Percentiles rank a stretch among this genome's conserved stretches.
phyloP scores from a whole-genome alignment of 2,888 invertebrate genomes.

The Barypeithes pellucidus region DNA sequence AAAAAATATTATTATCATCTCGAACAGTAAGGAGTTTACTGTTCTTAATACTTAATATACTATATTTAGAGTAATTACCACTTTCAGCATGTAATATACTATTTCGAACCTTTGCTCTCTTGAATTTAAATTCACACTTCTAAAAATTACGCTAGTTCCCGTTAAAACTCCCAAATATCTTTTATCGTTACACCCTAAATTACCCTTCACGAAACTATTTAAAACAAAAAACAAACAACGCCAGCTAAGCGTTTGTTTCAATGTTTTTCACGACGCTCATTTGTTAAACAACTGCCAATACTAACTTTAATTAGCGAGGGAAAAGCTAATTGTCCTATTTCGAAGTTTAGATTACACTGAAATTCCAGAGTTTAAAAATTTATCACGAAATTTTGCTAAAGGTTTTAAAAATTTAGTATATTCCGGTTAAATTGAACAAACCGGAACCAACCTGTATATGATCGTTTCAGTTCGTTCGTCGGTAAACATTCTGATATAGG shows the following conservation, averaged over 20 bases:
- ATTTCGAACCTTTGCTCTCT: too few species aligned
- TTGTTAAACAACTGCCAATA: constrained; percentile 45
- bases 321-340: constrained; percentile 44
- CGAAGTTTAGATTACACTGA: constrained; percentile 23
- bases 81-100: too few species aligned
- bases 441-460: too few species aligned
- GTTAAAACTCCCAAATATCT: not conserved
- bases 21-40: too few species aligned
- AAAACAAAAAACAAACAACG: constrained; percentile 7
- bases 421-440: not conserved
- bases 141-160: too few species aligned
- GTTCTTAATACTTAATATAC: too few species aligned
- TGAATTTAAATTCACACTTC: too few species aligned
- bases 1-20: too few species aligned
- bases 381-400: not conserved
- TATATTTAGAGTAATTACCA: too few species aligned
- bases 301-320: constrained; percentile 41
- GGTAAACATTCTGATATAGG: too few species aligned
- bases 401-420: not conserved
- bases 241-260: constrained; percentile 26
- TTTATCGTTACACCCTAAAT: not conserved
- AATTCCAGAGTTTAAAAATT: not conserved
- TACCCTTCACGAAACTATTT: constrained; percentile 11
- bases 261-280: constrained; percentile 28
- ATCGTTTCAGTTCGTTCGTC: too few species aligned